Percentiles rank a stretch among this genome's conserved stretches.
Conservation (phyloP, 2,797 vertebrate species). For the Mormyrus hasselquistii region DNA sequence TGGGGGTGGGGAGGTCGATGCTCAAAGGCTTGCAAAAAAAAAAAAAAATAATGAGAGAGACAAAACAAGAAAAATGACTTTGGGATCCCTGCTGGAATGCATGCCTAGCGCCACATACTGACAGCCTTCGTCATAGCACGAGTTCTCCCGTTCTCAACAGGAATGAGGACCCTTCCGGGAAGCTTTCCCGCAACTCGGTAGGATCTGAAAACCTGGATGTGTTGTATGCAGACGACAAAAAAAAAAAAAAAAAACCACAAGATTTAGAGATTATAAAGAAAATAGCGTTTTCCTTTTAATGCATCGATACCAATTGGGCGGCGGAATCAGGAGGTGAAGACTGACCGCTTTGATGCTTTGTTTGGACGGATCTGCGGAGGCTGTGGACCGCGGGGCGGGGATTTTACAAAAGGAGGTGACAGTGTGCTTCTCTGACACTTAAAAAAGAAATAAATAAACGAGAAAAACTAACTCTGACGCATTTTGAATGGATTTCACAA, state of each 20-base stretch:
- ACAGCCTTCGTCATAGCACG: constrained; percentile 59
- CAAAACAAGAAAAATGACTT: constrained; percentile 35
- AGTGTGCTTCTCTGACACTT: constrained; percentile 33
- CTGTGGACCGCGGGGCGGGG: constrained; percentile 45
- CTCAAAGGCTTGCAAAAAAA: constrained; percentile 79
- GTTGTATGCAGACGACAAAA: not conserved
- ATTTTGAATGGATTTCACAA: constrained; percentile 41
- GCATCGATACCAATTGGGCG: not conserved
- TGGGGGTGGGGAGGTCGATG: constrained; percentile 38
- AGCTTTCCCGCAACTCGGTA: constrained; percentile 10
- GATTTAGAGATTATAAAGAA: constrained; percentile 39
- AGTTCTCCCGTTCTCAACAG: constrained; percentile 44
- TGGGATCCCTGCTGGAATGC: constrained; percentile 74
- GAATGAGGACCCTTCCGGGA: constrained; percentile 24
- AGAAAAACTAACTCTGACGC: constrained; percentile 30
- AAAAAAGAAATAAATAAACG: constrained; percentile 32
- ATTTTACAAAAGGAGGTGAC: constrained; percentile 38
- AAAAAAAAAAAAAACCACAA: constrained; percentile 11
- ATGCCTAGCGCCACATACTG: constrained; percentile 69
- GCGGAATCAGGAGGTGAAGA: constrained; percentile 39
- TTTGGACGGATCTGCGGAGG: constrained; percentile 46
- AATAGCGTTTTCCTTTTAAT: constrained; percentile 53
- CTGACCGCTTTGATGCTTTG: constrained; percentile 46
- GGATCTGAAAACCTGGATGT: not conserved
- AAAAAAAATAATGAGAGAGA: constrained; percentile 36